A percentile compares a stretch with the other conserved stretches of the same genome.
Evolutionary conservation across 2,113 vertebrate species (phyloP).

Genomic region (Syngnathus floridae): DNA sequence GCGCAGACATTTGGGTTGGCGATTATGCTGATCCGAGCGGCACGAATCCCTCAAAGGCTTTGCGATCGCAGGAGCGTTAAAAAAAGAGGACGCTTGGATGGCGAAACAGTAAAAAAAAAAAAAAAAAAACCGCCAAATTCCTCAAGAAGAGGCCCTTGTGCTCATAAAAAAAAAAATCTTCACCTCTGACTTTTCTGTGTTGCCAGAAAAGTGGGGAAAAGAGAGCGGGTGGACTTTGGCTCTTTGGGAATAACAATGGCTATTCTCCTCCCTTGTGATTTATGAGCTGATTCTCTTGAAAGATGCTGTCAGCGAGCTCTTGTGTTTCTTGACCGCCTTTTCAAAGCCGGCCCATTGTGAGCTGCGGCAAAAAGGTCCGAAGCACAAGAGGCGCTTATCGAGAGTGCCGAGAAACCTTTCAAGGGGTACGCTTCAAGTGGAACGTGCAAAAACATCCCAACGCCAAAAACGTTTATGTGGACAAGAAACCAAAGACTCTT

Average conservation of each 20-base stretch:
- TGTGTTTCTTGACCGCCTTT: conserved; percentile 60
- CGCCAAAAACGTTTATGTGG: background rate
- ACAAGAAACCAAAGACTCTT: background rate
- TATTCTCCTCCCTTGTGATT: conserved; percentile 75
- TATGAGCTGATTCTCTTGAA: conserved; percentile 73
- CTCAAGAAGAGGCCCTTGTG: conserved; percentile 31
- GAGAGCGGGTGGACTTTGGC: conserved; percentile 49
- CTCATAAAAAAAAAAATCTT: conserved; percentile 25
- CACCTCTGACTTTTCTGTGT: conserved; percentile 48
- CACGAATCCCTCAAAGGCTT: conserved; percentile 40
- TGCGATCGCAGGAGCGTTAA: conserved; percentile 45
- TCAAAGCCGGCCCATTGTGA: conserved; percentile 69
- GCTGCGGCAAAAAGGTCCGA: conserved; percentile 13
- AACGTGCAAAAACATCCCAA: conserved; percentile 45
- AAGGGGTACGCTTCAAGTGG: conserved; percentile 54
- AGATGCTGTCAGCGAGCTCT: conserved; percentile 64
- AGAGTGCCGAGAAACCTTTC: conserved; percentile 40
- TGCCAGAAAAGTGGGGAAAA: conserved; percentile 26
- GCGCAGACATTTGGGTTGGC: background rate
- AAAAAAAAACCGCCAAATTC: conserved; percentile 41
- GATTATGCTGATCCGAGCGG: conserved; percentile 63
- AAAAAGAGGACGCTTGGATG: conserved; percentile 40
- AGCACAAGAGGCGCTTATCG: conserved; percentile 26
- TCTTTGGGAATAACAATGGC: conserved; percentile 68
- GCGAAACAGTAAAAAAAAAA: conserved; percentile 41